A percentile compares a stretch with the other conserved stretches of the same genome.
phyloP scores from a whole-genome alignment of 2,888 invertebrate genomes.

The Ariolimax columbianus region DNA sequence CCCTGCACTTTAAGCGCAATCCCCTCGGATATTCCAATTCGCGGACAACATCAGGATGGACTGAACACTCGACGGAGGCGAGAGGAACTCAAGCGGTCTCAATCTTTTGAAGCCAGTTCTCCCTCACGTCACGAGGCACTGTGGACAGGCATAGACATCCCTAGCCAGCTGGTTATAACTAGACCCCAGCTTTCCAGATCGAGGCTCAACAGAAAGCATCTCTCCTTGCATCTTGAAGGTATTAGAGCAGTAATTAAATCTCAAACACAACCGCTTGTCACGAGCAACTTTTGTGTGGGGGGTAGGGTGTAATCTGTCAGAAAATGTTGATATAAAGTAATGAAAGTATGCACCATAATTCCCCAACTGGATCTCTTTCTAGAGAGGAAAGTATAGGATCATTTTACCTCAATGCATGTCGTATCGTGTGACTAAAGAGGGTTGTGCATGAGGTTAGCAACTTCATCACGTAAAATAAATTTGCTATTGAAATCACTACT shows the following conservation, averaged over 20 bases:
- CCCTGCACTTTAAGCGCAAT: conserved; percentile 30
- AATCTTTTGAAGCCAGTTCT: conserved; percentile 48
- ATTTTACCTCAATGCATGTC: too few relatives aligned
- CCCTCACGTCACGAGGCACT: conserved; percentile 40
- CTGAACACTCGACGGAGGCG: conserved; percentile 31
- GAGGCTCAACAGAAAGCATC: conserved; percentile 52
- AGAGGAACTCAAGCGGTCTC: conserved; percentile 46
- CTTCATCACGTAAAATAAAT: too few relatives aligned
- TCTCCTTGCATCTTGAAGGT: conserved; percentile 55
- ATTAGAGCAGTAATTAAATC: neutral
- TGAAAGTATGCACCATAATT: too few relatives aligned
- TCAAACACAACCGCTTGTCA: neutral
- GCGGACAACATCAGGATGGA: conserved; percentile 12
- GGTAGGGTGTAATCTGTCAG: too few relatives aligned
- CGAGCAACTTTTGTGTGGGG: neutral
- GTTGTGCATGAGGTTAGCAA: too few relatives aligned
- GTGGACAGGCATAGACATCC: conserved; percentile 49
- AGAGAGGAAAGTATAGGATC: too few relatives aligned
- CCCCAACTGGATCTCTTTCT: too few relatives aligned
- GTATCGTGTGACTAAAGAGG: too few relatives aligned
- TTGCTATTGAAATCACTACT: too few relatives aligned
- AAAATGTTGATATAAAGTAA: too few relatives aligned
- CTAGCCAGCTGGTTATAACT: conserved; percentile 46
- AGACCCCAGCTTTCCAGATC: conserved; percentile 52
- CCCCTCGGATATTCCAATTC: neutral